Percentiles rank a stretch among this genome's conserved stretches.
phyloP scores from a whole-genome alignment of 2,113 vertebrate genomes.

The Sinocyclocheilus rhinocerous region DNA sequence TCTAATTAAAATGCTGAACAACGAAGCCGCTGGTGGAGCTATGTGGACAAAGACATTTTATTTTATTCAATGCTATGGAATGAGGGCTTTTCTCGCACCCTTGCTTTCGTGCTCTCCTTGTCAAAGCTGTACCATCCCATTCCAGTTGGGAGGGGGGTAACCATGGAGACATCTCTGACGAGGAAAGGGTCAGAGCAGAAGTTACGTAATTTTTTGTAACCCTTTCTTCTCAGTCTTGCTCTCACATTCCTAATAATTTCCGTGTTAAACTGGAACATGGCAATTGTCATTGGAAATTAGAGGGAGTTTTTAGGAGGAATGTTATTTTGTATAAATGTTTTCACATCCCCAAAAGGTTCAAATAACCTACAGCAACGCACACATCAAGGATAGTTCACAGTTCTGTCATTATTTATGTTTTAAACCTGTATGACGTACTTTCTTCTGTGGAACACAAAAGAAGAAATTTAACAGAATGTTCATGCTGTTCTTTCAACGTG shows the following conservation, averaged over 20 bases:
- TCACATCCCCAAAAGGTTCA: neutral
- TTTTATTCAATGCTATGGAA: constrained; percentile 54
- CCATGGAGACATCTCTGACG: constrained; percentile 68
- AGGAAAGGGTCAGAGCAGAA: constrained; percentile 26
- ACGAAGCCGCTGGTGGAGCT: neutral
- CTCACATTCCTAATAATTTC: neutral
- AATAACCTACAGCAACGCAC: neutral
- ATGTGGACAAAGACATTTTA: constrained; percentile 11
- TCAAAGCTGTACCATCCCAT: constrained; percentile 68
- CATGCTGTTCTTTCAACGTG: neutral
- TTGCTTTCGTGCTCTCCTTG: constrained; percentile 4
- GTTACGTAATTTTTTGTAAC: constrained; percentile 50
- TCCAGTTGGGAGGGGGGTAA: constrained; percentile 63
- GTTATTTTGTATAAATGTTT: neutral
- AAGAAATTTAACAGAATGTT: neutral
- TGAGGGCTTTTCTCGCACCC: constrained; percentile 61
- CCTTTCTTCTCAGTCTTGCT: neutral
- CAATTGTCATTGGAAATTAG: neutral
- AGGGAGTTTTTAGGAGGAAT: neutral
- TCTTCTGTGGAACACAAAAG: neutral
- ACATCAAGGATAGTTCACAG: too few relatives aligned
- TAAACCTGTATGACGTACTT: neutral
- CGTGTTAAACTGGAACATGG: neutral
- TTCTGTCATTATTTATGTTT: neutral
- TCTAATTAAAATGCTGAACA: neutral